These are phyloP conservation scores for Octonoba sinensis DNA, from an alignment of 2,888 invertebrate genomes.

Conservation along the genomic window DNA sequence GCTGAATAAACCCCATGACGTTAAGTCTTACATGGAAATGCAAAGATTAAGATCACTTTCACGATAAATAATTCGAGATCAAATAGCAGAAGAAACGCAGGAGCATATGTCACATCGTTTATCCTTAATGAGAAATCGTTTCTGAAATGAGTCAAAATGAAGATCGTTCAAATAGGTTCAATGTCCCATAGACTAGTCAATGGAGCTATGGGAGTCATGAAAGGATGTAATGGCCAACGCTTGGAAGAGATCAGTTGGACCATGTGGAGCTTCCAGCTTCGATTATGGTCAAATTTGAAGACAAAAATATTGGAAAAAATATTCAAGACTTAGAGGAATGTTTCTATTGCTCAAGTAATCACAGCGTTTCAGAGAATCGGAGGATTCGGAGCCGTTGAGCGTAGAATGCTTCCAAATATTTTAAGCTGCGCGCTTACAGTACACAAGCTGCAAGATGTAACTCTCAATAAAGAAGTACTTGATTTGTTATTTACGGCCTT, in stretches of 20 bases:
- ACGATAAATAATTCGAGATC: not conserved
- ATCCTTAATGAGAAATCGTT: not conserved
- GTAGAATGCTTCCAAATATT: not conserved
- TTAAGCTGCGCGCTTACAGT: not conserved
- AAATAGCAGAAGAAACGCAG: not conserved
- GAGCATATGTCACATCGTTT: not conserved
- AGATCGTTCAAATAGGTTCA: not conserved
- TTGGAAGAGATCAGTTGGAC: not conserved
- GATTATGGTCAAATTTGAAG: not conserved
- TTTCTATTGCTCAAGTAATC: not conserved
- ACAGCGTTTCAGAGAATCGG: not conserved
- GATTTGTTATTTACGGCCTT: too few species aligned
- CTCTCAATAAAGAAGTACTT: not conserved
- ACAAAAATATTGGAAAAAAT: not conserved
- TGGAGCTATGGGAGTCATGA: too few species aligned
- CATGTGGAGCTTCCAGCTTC: not conserved
- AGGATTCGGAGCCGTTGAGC: not conserved
- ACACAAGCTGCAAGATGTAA: not conserved
- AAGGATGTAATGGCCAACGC: not conserved
- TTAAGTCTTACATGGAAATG: not conserved
- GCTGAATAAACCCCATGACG: slow-evolving; percentile 3
- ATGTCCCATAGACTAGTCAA: not conserved
- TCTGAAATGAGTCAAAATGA: not conserved
- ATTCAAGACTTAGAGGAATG: not conserved
- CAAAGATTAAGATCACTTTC: slow-evolving; percentile 1